A percentile compares a stretch with the other conserved stretches of the same genome.
phyloP scores from a whole-genome alignment of 2,888 invertebrate species.

The Laspeyria flexula region DNA sequence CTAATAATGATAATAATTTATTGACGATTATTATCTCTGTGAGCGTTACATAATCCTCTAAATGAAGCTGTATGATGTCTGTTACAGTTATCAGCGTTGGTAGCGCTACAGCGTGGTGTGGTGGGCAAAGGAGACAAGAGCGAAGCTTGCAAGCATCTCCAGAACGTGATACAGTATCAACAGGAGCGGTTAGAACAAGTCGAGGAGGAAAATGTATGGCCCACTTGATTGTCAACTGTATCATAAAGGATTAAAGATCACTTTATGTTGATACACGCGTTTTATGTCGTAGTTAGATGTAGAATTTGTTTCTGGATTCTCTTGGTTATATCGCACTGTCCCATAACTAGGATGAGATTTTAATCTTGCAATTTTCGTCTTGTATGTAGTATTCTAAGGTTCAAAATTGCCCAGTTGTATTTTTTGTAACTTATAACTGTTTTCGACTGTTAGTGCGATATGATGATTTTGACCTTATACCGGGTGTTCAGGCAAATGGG shows the following conservation, averaged over 20 bases:
- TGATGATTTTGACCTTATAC: no score
- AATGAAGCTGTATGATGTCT: neutral
- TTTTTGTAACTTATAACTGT: no score
- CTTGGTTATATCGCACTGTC: no score
- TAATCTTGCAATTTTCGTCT: no score
- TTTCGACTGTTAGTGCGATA: no score
- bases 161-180: slow-evolving; percentile 73
- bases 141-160: slow-evolving; percentile 73
- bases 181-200: slow-evolving; percentile 70
- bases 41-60: neutral
- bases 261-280: slow-evolving; percentile 28
- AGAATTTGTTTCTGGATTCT: neutral
- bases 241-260: slow-evolving; percentile 27
- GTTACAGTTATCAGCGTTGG: slow-evolving; percentile 67
- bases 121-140: slow-evolving; percentile 62
- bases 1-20: no score
- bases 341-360: no score
- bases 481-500: no score
- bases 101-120: slow-evolving; percentile 74
- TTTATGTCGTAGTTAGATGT: slow-evolving; percentile 49
- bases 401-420: no score
- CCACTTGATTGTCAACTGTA: slow-evolving; percentile 36
- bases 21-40: no score
- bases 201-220: slow-evolving; percentile 77
- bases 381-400: no score